Conservation (phyloP, 2,888 invertebrate species). For the Mythimna pallens region DNA sequence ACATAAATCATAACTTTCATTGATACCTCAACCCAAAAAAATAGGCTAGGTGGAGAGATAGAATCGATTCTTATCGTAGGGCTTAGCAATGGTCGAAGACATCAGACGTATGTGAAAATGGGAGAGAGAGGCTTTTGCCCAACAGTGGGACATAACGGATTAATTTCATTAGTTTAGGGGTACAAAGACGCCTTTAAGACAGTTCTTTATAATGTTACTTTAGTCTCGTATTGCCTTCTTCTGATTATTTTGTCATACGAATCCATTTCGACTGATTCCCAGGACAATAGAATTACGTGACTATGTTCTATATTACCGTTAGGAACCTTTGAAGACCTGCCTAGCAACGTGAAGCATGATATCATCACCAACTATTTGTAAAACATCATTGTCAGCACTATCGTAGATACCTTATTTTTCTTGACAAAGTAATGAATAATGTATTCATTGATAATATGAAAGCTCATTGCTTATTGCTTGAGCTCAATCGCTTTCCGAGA, state of each 20-base stretch:
- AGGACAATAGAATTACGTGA: slow-evolving; percentile 11
- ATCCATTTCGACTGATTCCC: slow-evolving; percentile 14
- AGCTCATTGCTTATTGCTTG: slow-evolving; percentile 69
- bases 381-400: slow-evolving; percentile 54
- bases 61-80: no score
- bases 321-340: slow-evolving; percentile 3
- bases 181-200: no score
- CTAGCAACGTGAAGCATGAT: slow-evolving; percentile 32
- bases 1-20: no score
- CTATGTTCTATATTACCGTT: not conserved
- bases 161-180: no score
- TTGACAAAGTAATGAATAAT: slow-evolving; percentile 67
- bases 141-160: no score
- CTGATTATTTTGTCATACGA: slow-evolving; percentile 12
- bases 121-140: no score
- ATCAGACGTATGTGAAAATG: no score
- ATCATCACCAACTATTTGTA: slow-evolving; percentile 53
- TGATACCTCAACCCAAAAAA: no score
- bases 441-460: slow-evolving; percentile 64
- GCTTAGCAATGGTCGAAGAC: no score
- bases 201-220: not conserved
- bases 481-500: slow-evolving; percentile 64
- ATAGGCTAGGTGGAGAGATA: no score
- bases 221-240: not conserved
- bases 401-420: slow-evolving; percentile 53